Base-by-base conservation (phyloP, 2,888 invertebrate genomes). In the Pemphredon lugubris region DNA sequence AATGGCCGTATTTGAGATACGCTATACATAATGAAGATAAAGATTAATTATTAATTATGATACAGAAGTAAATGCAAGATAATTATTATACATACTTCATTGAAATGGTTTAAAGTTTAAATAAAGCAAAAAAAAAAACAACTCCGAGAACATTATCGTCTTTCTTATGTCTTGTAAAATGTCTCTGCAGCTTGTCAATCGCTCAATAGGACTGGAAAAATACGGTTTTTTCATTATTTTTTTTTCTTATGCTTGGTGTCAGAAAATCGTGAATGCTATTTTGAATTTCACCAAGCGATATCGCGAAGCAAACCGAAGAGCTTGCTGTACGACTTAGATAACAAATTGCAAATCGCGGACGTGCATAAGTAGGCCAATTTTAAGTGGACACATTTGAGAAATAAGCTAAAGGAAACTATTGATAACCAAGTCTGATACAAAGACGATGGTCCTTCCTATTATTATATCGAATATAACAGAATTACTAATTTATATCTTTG, bases 71-170 rank as follows among this genome's bases (percentile, higher is more conserved):
- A 83, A 85, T 81, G 77, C 83, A 81, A 84, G 71, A 83, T 85
- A 82, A 85, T 84, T 83, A 84, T 84, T 84, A 86, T 86, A 87
- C 79, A 86, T 86, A 84, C 83, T 84, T 86, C 81, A 86, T 83
- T 85, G 78, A 83, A 86, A 84, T 86, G 83, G 83, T 85, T 87
- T 81, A 83, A 87, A 86, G 85, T 86, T 86, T 86, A 79, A 86
- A 87, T 86, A 86, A 86, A 87, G 79, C 70, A 82, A 83, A 71
- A 79, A 76, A 77, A 75, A 75, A 73, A 81, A 66, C 75, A 80
- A 72, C 71, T 79, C n/a, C 59, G 75, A 79, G 71, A 79, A 79
- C 63, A 77, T 79, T 76, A 80, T 75, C 81, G 81, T 81, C 75
- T 83, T 82, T 84, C 81, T 82, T 82, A 80, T 75, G 73, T 84